Evolutionary conservation across 2,113 vertebrate genomes (phyloP).

Genomic region (Motacilla alba): DNA sequence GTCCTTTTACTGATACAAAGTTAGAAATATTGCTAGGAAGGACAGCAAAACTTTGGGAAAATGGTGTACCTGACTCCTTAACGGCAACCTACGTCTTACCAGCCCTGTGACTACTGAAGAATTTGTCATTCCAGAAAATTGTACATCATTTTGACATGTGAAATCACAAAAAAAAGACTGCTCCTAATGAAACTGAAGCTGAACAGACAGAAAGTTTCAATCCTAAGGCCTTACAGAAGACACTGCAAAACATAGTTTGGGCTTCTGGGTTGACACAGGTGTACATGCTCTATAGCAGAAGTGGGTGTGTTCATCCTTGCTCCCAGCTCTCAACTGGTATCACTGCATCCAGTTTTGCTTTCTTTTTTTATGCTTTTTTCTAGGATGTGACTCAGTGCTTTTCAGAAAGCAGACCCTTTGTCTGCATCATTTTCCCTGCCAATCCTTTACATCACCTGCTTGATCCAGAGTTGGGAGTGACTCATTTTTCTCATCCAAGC

Average conservation of each 20-base stretch:
- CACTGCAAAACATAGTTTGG: not conserved
- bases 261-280: not conserved
- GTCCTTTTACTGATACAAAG: not conserved
- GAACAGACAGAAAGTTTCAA: not conserved
- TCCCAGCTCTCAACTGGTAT: not conserved
- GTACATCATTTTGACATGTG: not conserved
- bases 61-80: not conserved
- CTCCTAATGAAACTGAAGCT: not conserved
- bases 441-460: slow-evolving; percentile 59
- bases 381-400: slow-evolving; percentile 60
- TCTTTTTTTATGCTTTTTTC: slow-evolving; percentile 4
- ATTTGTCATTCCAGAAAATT: not conserved
- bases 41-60: not conserved
- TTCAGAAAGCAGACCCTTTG: slow-evolving; percentile 54
- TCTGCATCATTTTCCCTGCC: slow-evolving; percentile 49
- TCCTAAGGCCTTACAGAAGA: not conserved
- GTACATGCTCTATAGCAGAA: not conserved
- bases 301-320: not conserved
- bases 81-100: not conserved
- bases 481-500: slow-evolving; percentile 61
- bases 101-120: not conserved
- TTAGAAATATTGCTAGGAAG: not conserved
- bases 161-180: not conserved
- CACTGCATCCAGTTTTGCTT: not conserved
- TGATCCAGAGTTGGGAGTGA: slow-evolving; percentile 56